Evolutionary conservation across 2,888 invertebrate genomes (phyloP).

Genomic region (Spodoptera exigua): DNA sequence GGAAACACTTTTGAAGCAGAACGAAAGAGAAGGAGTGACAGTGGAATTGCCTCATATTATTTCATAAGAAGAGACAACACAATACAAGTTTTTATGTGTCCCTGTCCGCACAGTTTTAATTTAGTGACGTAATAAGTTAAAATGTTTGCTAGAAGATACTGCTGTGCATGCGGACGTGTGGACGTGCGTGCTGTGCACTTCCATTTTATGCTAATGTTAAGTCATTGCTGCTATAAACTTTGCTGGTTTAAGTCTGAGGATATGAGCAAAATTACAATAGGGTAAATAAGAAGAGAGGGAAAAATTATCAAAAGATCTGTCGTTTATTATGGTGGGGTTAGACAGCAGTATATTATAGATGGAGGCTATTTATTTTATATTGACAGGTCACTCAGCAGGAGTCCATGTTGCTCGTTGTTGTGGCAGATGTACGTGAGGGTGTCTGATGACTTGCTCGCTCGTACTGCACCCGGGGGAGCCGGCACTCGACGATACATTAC

Average conservation of each 20-base stretch:
- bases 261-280: too few species aligned
- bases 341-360: too few species aligned
- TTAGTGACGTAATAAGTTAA: slow-evolving; percentile 25
- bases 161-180: slow-evolving; percentile 2
- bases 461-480: slow-evolving; percentile 16
- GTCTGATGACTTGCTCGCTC: slow-evolving; percentile 22
- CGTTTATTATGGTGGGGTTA: too few species aligned
- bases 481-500: neutral
- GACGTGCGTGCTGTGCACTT: slow-evolving; percentile 1
- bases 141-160: slow-evolving; percentile 8
- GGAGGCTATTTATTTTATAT: too few species aligned
- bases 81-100: slow-evolving; percentile 35
- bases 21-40: slow-evolving; percentile 21
- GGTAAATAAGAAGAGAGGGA: too few species aligned
- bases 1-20: neutral
- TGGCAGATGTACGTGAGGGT: slow-evolving; percentile 6
- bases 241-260: too few species aligned
- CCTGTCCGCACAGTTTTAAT: slow-evolving; percentile 35
- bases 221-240: neutral
- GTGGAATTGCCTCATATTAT: slow-evolving; percentile 31
- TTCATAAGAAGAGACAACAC: slow-evolving; percentile 39
- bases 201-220: slow-evolving; percentile 2
- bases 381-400: slow-evolving; percentile 9
- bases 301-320: too few species aligned
- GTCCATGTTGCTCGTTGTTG: slow-evolving; percentile 5